phyloP scores from a whole-genome alignment of 2,888 invertebrate species.

The Cheilosia variabilis region DNA sequence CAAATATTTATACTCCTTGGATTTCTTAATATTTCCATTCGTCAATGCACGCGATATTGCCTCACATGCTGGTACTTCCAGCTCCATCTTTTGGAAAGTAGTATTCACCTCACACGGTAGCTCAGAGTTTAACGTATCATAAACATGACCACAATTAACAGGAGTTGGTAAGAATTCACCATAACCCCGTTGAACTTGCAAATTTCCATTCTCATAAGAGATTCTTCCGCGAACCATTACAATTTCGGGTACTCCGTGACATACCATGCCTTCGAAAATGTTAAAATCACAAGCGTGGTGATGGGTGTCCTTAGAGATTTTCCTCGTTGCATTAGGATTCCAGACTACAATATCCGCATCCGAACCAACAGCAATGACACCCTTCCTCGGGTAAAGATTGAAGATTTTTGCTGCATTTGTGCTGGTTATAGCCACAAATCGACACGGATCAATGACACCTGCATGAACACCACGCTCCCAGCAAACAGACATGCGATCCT shows the following conservation, averaged over 20 bases:
- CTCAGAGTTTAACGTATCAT: constrained; percentile 25
- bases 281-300: constrained; percentile 97
- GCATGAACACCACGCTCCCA: constrained; percentile 98
- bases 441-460: constrained; percentile 95
- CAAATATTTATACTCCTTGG: constrained; percentile 34
- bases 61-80: constrained; percentile 19
- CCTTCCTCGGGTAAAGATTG: constrained; percentile 98
- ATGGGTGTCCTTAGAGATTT: constrained; percentile 96
- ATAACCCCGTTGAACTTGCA: constrained; percentile 94
- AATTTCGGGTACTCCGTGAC: constrained; percentile 95
- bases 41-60: constrained; percentile 24
- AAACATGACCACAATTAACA: constrained; percentile 33
- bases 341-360: constrained; percentile 99
- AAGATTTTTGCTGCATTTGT: constrained; percentile 98
- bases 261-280: constrained; percentile 98
- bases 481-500: constrained; percentile 97
- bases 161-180: constrained; percentile 93
- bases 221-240: constrained; percentile 96
- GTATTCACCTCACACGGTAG: constrained; percentile 24
- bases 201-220: constrained; percentile 95
- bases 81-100: constrained; percentile 35
- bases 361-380: constrained; percentile 94
- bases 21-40: constrained; percentile 34
- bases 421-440: constrained; percentile 98
- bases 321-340: constrained; percentile 93